Evolutionary conservation across 2,797 vertebrate genomes (phyloP).

Genomic region (Phylloscopus collybita): DNA sequence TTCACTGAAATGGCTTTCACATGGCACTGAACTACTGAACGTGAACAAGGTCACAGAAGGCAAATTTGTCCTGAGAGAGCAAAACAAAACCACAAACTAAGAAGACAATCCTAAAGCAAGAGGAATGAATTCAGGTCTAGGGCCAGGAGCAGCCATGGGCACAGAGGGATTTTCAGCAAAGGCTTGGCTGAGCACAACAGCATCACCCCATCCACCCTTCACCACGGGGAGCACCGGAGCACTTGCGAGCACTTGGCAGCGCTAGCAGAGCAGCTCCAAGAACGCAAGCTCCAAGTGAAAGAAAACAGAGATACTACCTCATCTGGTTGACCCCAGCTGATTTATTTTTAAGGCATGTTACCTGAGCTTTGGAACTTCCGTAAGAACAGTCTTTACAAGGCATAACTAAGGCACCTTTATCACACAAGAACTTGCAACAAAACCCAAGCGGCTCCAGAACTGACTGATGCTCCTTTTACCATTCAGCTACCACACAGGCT

Average conservation of each 20-base stretch:
- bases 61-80: not conserved
- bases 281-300: fast-evolving
- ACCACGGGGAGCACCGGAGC: fast-evolving
- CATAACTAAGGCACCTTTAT: not conserved
- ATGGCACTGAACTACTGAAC: not conserved
- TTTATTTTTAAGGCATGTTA: constrained; percentile 30
- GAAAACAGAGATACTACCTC: not conserved
- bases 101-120: not conserved
- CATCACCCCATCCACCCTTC: fast-evolving
- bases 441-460: not conserved
- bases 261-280: fast-evolving
- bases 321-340: not conserved
- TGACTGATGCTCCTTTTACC: not conserved
- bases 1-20: not conserved
- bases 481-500: not conserved
- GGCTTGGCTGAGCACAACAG: not conserved
- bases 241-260: not conserved
- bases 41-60: not conserved
- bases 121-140: not conserved
- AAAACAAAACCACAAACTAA: not conserved
- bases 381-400: not conserved
- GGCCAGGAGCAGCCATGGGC: not conserved
- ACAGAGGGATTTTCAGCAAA: not conserved
- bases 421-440: not conserved
- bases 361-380: not conserved